phyloP scores from a whole-genome alignment of 2,113 vertebrate species.

The Bufo bufo region DNA sequence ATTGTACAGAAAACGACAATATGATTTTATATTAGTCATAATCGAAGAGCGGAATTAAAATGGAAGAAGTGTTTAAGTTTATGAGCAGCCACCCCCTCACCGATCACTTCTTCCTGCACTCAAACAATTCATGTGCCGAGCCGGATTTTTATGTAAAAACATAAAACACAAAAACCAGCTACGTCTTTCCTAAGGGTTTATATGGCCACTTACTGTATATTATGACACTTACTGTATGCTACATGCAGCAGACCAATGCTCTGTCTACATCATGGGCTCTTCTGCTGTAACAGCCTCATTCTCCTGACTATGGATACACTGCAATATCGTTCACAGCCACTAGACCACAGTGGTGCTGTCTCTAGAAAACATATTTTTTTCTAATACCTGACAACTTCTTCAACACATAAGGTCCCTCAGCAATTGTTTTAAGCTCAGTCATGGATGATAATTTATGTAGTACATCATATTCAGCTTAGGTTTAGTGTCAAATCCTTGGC shows the following conservation, averaged over 20 bases:
- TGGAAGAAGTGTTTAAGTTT: not conserved
- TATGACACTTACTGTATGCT: not conserved
- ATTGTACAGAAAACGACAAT: constrained; percentile 2
- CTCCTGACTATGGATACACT: not conserved
- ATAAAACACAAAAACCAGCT: not conserved
- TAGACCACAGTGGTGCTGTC: too few species aligned
- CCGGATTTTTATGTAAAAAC: not conserved
- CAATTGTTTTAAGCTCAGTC: too few species aligned
- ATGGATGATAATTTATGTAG: too few species aligned
- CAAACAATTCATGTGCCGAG: not conserved
- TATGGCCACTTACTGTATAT: not conserved
- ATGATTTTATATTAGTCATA: constrained; percentile 2
- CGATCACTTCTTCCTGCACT: not conserved
- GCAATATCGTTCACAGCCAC: too few species aligned
- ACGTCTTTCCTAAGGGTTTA: not conserved
- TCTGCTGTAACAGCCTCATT: not conserved
- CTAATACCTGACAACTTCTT: too few species aligned
- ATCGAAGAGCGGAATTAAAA: not conserved
- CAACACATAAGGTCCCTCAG: too few species aligned
- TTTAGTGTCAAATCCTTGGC: too few species aligned
- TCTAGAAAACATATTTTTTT: too few species aligned
- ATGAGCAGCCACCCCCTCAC: not conserved
- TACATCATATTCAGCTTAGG: too few species aligned
- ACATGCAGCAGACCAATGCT: too few species aligned
- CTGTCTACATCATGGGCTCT: too few species aligned